Percentiles rank a stretch among this genome's conserved stretches.
Evolutionary conservation across 2,113 vertebrate genomes (phyloP).

Genomic region (Crotalus tigris): DNA sequence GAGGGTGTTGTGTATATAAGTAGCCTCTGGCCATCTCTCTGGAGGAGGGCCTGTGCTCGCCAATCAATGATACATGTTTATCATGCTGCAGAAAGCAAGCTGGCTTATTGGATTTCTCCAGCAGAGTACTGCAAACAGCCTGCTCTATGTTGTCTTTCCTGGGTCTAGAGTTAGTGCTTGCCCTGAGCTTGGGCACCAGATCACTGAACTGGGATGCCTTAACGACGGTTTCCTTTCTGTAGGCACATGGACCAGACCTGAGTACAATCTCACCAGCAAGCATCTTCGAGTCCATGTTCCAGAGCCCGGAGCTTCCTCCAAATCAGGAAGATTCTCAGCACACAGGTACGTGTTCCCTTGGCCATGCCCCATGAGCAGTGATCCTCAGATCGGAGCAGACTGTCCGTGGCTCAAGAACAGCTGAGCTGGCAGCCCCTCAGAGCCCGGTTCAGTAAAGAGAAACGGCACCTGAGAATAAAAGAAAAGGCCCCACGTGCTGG

Average conservation of each 20-base stretch:
- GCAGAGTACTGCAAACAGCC: neutral
- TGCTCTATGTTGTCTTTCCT: neutral
- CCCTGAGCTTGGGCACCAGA: neutral
- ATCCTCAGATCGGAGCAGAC: too few relatives aligned
- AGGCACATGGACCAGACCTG: conserved; percentile 87
- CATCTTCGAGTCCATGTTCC: conserved; percentile 97
- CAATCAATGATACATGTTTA: neutral
- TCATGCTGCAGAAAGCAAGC: neutral
- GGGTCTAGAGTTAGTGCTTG: neutral
- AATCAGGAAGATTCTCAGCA: conserved; percentile 83
- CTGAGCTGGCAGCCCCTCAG: neutral
- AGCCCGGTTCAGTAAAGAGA: too few relatives aligned
- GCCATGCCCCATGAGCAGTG: neutral
- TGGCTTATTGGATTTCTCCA: neutral
- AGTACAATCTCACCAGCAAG: conserved; percentile 87
- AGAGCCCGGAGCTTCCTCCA: conserved; percentile 85
- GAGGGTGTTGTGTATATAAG: too few relatives aligned
- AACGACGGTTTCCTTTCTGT: conserved; percentile 21
- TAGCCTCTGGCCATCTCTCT: neutral
- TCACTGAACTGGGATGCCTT: neutral
- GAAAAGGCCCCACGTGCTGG: neutral
- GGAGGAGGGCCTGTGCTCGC: neutral
- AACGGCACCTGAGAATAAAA: neutral
- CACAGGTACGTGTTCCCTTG: conserved; percentile 66
- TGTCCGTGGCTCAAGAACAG: neutral